These are phyloP conservation scores for Phycodurus eques DNA, from an alignment of 2,113 vertebrate species.

Conservation along the genomic window DNA sequence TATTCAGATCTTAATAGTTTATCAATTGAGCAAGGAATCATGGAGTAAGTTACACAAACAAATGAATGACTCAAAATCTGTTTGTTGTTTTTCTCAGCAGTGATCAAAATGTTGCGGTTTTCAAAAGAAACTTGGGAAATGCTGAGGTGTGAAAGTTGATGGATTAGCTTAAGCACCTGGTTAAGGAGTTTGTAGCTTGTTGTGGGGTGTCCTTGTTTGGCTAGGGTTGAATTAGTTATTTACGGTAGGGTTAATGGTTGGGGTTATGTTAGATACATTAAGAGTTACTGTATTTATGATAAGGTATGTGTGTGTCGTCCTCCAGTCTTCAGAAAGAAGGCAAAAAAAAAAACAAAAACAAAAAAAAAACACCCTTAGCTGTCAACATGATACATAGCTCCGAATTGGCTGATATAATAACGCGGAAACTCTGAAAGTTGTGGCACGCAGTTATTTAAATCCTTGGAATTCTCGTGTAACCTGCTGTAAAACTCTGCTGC, in stretches of 20 bases:
- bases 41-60: neutral
- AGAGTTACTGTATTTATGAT: neutral
- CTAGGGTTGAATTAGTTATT: too few relatives aligned
- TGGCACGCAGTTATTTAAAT: constrained; percentile 16
- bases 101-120: neutral
- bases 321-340: neutral
- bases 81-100: neutral
- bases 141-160: too few relatives aligned
- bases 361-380: constrained; percentile 12
- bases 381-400: constrained; percentile 41
- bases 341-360: neutral
- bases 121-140: neutral
- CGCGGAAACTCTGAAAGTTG: constrained; percentile 35
- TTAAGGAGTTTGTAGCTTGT: too few relatives aligned
- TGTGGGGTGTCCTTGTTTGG: too few relatives aligned
- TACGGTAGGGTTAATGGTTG: neutral
- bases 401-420: constrained; percentile 39
- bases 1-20: neutral
- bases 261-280: neutral
- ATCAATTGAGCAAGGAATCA: neutral
- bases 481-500: constrained; percentile 17
- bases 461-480: constrained; percentile 8
- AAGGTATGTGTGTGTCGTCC: neutral
- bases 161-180: too few relatives aligned
- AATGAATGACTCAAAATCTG: neutral